These are phyloP conservation scores for Lepus oiostolus DNA, from an alignment of 2,797 vertebrate species.

Conservation along the genomic window DNA sequence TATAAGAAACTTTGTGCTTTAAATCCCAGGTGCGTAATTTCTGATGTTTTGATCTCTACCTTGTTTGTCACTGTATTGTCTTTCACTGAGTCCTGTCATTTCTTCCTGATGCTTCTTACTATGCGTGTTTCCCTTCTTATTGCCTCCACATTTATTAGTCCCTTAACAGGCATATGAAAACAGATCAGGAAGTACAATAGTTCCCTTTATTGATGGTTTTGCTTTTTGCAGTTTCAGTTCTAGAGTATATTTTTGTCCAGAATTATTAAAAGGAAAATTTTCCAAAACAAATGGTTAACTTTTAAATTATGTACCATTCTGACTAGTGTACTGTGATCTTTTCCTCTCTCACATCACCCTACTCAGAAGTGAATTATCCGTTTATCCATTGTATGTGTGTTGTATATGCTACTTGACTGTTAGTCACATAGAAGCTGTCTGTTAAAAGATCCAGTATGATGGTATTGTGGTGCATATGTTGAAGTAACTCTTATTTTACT, in stretches of 20 bases:
- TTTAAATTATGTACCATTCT: background rate
- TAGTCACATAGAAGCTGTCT: background rate
- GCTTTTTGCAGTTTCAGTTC: background rate
- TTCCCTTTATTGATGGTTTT: background rate
- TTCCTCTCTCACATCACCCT: background rate
- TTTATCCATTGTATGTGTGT: background rate
- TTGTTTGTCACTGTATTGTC: background rate
- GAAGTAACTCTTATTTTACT: background rate
- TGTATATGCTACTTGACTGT: background rate
- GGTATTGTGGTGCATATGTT: background rate
- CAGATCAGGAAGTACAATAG: background rate
- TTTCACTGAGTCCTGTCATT: background rate
- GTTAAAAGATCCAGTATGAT: background rate
- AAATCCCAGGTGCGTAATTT: background rate
- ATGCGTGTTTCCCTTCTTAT: slow-evolving; percentile 26
- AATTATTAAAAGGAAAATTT: background rate
- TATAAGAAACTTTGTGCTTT: background rate
- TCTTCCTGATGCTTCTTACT: slow-evolving; percentile 1
- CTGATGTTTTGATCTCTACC: background rate
- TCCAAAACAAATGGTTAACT: background rate
- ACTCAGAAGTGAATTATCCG: background rate
- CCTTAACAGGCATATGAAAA: background rate
- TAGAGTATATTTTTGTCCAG: background rate
- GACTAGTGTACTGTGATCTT: background rate
- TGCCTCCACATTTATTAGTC: background rate